These are phyloP conservation scores for Troides aeacus DNA, from an alignment of 2,888 invertebrate species.

Conservation along the genomic window DNA sequence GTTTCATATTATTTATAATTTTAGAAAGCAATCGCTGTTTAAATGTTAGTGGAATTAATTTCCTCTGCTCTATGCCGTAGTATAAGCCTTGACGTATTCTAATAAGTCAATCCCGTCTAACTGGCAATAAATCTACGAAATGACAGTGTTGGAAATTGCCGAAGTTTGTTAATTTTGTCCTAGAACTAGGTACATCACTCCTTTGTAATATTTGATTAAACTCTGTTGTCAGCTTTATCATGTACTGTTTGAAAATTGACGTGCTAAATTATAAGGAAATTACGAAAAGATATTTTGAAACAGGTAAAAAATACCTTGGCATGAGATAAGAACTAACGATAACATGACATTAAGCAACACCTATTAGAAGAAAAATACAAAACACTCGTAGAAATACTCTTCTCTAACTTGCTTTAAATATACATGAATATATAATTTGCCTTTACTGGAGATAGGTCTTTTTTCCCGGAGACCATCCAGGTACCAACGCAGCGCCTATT, in stretches of 20 bases:
- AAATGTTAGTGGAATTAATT: background rate
- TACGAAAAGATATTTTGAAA: background rate
- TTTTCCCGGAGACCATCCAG: too few species aligned
- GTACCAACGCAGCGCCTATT: too few species aligned
- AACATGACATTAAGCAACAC: too few species aligned
- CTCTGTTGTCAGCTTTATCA: conserved; percentile 2
- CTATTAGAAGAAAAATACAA: too few species aligned
- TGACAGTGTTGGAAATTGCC: conserved; percentile 15
- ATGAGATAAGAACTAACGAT: too few species aligned
- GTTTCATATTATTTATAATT: too few species aligned
- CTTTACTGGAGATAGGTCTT: too few species aligned
- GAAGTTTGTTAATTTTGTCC: conserved; percentile 19
- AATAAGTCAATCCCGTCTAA: conserved; percentile 17
- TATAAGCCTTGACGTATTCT: conserved; percentile 1
- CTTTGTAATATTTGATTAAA: conserved; percentile 18
- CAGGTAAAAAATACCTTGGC: background rate
- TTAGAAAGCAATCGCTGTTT: too few species aligned
- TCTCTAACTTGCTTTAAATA: too few species aligned
- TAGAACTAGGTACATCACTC: conserved; percentile 1
- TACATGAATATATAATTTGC: too few species aligned
- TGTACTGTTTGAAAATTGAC: background rate
- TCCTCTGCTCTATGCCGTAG: background rate
- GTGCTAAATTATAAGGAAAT: background rate
- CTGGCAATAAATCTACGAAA: conserved; percentile 19
- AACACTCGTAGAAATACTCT: too few species aligned